Base-by-base conservation (phyloP, 2,113 vertebrate species). In the Muntiacus reevesi region DNA sequence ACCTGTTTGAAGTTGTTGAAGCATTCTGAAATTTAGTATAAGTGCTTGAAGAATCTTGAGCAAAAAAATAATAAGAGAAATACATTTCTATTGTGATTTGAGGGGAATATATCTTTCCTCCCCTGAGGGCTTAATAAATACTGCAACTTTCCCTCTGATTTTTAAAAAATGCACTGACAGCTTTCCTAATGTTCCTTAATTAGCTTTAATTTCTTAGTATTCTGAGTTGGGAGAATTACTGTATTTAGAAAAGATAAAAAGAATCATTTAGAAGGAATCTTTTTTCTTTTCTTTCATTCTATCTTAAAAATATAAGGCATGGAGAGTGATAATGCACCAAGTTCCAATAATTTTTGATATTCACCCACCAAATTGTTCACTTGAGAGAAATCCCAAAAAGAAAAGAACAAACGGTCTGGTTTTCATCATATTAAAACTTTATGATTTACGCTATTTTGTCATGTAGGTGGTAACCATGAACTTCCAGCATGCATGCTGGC, bases 31-130 rank as follows among this genome's bases (percentile, higher is more conserved):
- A 90, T 86, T 85, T 79, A 82, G 54, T 19, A 0, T 76, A 96
- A 94, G 81, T 96, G 52, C 62, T n/a, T 79, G 15, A 96, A 89
- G 60, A 95, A 14, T 62, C 50, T 81, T 79, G 60, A 84, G n/a
- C 28, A 78, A 95, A 98, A 96, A 97, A 67, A 40, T 76, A 43
- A 76, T 83, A 95, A 95, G 27, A 92, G 90, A 90, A 97, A 96
- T 67, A 76, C 27, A 94, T 90, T 81, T 95, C 84, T 76, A 40
- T 82, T 95, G 54, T 90, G 93, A 94, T 88, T 96, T 55, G 23
- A 1, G 40, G 64, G 92, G 76, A 89, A 55, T 55, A 2, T 78
- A 81, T 76, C 96, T 88, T 94, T 67, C 84, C 36, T 97, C 45
- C 84, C 79, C 45, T 25, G 52, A 97, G 92, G 60, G 19, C 54